Conservation (phyloP, 2,888 invertebrate genomes). For the Melieria crassipennis region DNA sequence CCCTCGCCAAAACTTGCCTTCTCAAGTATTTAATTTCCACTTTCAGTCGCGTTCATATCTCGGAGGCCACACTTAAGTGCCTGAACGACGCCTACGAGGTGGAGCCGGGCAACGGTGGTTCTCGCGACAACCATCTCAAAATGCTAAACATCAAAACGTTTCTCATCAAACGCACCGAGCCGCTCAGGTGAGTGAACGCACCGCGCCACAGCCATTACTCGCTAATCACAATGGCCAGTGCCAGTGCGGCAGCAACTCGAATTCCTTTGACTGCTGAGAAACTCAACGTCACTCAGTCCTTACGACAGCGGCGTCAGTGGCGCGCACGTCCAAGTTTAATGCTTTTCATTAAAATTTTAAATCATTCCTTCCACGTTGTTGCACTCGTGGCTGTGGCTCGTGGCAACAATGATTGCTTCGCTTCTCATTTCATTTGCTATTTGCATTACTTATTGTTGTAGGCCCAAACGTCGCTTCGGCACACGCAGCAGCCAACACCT, state of each 20-base stretch:
- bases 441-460: slow-evolving; percentile 33
- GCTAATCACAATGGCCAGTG: not conserved
- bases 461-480: slow-evolving; percentile 63
- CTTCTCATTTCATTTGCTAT: slow-evolving; percentile 12
- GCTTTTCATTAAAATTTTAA: slow-evolving; percentile 20
- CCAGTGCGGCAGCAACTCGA: too few species aligned
- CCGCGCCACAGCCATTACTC: not conserved
- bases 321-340: not conserved
- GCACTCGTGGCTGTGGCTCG: too few species aligned
- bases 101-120: slow-evolving; percentile 89
- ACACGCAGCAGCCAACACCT: slow-evolving; percentile 56
- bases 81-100: slow-evolving; percentile 91
- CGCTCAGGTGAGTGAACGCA: slow-evolving; percentile 68
- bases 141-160: slow-evolving; percentile 89
- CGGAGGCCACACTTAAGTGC: slow-evolving; percentile 85
- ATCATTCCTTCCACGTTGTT: not conserved
- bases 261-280: too few species aligned
- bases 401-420: not conserved
- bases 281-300: too few species aligned
- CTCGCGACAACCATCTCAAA: slow-evolving; percentile 83
- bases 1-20: slow-evolving; percentile 18
- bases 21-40: slow-evolving; percentile 54
- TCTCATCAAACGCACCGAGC: slow-evolving; percentile 85
- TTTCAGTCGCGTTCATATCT: slow-evolving; percentile 92
- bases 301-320: slow-evolving; percentile 17